phyloP scores from a whole-genome alignment of 2,113 vertebrate species.

The Cervus canadensis region DNA sequence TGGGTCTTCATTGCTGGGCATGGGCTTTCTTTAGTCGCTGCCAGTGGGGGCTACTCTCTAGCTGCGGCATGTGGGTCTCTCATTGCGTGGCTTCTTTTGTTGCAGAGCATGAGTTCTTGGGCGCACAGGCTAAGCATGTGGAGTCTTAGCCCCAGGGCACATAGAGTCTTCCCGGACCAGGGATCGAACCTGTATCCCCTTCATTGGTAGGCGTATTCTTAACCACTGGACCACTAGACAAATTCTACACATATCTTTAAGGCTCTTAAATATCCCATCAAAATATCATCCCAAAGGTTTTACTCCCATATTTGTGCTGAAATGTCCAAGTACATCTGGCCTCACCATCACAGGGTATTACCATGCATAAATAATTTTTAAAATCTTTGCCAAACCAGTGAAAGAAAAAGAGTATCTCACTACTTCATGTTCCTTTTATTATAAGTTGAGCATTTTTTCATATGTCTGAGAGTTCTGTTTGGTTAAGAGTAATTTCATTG shows the following conservation, averaged over 20 bases:
- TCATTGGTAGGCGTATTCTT: neutral
- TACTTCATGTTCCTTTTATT: neutral
- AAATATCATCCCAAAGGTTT: neutral
- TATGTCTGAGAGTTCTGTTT: neutral
- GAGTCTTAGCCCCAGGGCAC: neutral
- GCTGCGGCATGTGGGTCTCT: neutral
- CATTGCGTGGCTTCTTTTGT: neutral
- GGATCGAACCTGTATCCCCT: neutral
- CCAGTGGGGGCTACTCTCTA: neutral
- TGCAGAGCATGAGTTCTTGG: neutral
- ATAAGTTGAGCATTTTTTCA: neutral
- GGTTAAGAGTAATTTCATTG: neutral
- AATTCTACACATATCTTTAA: neutral
- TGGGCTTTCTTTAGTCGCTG: neutral
- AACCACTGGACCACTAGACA: neutral
- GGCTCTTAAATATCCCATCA: neutral
- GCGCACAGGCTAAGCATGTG: neutral
- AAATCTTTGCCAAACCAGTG: neutral
- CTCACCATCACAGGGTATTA: neutral
- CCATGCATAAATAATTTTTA: neutral
- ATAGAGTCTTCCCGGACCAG: neutral
- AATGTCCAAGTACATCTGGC: neutral
- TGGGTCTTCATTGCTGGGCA: neutral
- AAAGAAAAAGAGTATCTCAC: neutral
- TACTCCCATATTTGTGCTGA: neutral